Evolutionary conservation across 2,888 invertebrate species (phyloP).

Genomic region (Agrypnus murinus): DNA sequence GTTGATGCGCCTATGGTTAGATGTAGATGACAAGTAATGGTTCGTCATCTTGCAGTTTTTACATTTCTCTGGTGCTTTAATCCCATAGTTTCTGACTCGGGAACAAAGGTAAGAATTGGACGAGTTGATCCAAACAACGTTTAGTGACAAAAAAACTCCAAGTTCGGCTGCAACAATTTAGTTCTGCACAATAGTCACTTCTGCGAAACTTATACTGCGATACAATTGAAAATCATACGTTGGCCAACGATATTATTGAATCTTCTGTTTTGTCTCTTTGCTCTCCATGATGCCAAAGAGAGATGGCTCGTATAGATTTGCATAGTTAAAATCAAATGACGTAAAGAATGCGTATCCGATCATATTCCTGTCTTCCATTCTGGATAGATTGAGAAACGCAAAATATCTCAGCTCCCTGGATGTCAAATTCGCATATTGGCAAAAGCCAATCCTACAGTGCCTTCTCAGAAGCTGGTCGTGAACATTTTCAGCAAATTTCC

Average conservation of each 20-base stretch:
- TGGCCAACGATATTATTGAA: conserved; percentile 34
- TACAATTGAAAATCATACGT: too few relatives aligned
- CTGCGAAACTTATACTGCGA: too few relatives aligned
- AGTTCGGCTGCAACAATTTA: too few relatives aligned
- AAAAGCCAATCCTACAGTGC: not conserved
- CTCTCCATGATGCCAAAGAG: not conserved
- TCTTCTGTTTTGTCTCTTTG: conserved; percentile 38
- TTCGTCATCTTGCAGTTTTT: too few relatives aligned
- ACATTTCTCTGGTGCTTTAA: too few relatives aligned
- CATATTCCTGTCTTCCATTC: not conserved
- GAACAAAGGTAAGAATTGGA: too few relatives aligned
- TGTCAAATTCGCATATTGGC: not conserved
- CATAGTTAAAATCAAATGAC: not conserved
- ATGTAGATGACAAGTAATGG: too few relatives aligned
- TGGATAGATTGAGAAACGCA: not conserved
- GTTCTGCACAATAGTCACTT: too few relatives aligned
- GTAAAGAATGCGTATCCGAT: conserved; percentile 2
- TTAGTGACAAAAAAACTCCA: too few relatives aligned
- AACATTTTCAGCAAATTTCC: not conserved
- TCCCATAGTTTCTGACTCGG: too few relatives aligned
- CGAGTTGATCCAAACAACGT: too few relatives aligned
- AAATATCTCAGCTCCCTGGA: not conserved
- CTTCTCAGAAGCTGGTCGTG: not conserved
- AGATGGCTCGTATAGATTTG: not conserved
- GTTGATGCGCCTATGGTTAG: too few relatives aligned